phyloP scores from a whole-genome alignment of 2,797 vertebrate species.

The Channallabes apus region DNA sequence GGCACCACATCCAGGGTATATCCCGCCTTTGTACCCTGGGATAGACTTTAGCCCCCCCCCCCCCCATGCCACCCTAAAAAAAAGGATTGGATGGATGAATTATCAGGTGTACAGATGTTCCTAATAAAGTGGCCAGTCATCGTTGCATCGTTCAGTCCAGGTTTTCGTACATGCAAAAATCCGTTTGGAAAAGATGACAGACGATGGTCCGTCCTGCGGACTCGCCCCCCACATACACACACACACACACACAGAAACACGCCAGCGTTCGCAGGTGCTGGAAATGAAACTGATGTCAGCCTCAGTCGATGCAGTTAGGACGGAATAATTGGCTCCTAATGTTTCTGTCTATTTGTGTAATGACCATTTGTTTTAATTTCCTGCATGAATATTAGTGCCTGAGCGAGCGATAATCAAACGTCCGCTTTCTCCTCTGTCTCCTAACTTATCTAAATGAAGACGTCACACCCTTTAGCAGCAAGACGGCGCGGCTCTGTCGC shows the following conservation, averaged over 20 bases:
- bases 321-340: conserved; percentile 75
- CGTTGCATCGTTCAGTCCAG: background rate
- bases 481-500: background rate
- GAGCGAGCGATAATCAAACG: conserved; percentile 39
- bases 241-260: background rate
- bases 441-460: conserved; percentile 10
- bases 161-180: background rate
- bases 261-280: conserved; percentile 41
- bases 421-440: conserved; percentile 12
- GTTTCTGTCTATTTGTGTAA: conserved; percentile 69
- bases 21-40: too few species aligned
- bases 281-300: conserved; percentile 63
- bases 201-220: background rate
- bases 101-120: background rate
- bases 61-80: too few species aligned
- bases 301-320: conserved; percentile 68
- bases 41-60: too few species aligned
- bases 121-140: background rate
- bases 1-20: too few species aligned
- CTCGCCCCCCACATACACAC: conserved; percentile 9
- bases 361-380: conserved; percentile 73
- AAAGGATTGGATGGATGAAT: background rate
- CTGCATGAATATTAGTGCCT: conserved; percentile 58
- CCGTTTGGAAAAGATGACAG: background rate
- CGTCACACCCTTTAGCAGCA: background rate